These are phyloP conservation scores for Camponotus pennsylvanicus DNA, from an alignment of 1,140 invertebrate species.

Conservation along the genomic window DNA sequence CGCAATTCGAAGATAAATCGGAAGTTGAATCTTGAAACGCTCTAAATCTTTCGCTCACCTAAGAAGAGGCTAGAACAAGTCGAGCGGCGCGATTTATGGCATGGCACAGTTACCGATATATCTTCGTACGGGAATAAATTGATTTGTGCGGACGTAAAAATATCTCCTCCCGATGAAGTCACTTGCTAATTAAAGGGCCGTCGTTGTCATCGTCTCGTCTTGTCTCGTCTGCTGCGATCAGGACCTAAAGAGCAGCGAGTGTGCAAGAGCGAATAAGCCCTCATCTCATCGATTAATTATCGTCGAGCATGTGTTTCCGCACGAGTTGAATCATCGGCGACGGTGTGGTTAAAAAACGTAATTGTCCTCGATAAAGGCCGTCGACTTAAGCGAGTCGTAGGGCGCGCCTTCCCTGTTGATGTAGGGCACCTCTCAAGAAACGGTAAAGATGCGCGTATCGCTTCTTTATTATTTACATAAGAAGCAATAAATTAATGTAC, in stretches of 20 bases:
- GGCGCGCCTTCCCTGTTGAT: background rate
- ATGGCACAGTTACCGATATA: conserved; percentile 61
- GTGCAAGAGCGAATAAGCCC: conserved; percentile 44
- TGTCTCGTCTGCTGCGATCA: conserved; percentile 39
- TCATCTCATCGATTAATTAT: conserved; percentile 59
- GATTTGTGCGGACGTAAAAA: conserved; percentile 56
- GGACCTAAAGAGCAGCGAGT: conserved; percentile 48
- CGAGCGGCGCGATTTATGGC: conserved; percentile 42
- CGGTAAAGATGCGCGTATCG: background rate
- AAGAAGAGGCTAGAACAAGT: conserved; percentile 8
- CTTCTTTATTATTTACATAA: conserved; percentile 32
- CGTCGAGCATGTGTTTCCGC: conserved; percentile 55
- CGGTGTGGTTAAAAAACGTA: conserved; percentile 57
- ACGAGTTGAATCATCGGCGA: conserved; percentile 58
- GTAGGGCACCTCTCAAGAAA: conserved; percentile 43
- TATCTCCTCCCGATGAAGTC: conserved; percentile 44
- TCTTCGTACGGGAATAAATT: conserved; percentile 51
- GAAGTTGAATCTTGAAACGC: background rate
- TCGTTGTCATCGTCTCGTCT: no score
- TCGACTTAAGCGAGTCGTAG: conserved; percentile 36
- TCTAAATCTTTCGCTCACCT: background rate
- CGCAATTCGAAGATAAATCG: background rate
- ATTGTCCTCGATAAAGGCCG: conserved; percentile 54
- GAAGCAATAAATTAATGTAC: conserved; percentile 14
- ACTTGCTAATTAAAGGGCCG: conserved; percentile 54